A percentile compares a stretch with the other conserved stretches of the same genome.
Conservation (phyloP, 2,888 invertebrate genomes). For the Netelia inedita region DNA sequence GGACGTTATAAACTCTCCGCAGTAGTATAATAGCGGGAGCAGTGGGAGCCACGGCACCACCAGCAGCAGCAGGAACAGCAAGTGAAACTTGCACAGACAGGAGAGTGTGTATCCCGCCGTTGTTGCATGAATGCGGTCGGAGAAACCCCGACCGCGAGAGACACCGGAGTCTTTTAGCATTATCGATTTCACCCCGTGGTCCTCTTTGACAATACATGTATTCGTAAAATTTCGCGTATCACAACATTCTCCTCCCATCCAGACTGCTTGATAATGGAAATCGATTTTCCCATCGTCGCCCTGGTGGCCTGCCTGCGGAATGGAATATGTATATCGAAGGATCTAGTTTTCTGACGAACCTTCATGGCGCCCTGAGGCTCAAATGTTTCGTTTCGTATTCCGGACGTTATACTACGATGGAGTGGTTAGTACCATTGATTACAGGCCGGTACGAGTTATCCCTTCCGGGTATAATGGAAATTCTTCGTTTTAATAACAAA, state of each 20-base stretch:
- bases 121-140: slow-evolving; percentile 39
- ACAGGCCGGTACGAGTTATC: neutral
- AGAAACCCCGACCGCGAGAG: slow-evolving; percentile 1
- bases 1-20: slow-evolving; percentile 57
- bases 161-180: slow-evolving; percentile 24
- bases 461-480: slow-evolving; percentile 13
- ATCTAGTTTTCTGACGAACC: slow-evolving; percentile 1
- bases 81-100: slow-evolving; percentile 53
- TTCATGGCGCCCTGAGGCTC: neutral
- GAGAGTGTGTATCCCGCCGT: slow-evolving; percentile 47
- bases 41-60: slow-evolving; percentile 25
- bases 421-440: neutral
- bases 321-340: neutral
- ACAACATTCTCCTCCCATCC: neutral
- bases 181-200: slow-evolving; percentile 52
- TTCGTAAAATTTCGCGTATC: neutral
- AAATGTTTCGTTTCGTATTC: neutral
- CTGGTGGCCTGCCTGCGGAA: neutral
- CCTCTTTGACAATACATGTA: slow-evolving; percentile 4
- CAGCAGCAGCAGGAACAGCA: slow-evolving; percentile 27
- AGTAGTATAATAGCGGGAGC: slow-evolving; percentile 37
- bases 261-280: slow-evolving; percentile 31
- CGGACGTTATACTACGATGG: neutral
- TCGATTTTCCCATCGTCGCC: slow-evolving; percentile 10
- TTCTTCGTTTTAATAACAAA: slow-evolving; percentile 28